Conservation (phyloP, 2,888 invertebrate genomes). For the Meliscaeva auricollis region DNA sequence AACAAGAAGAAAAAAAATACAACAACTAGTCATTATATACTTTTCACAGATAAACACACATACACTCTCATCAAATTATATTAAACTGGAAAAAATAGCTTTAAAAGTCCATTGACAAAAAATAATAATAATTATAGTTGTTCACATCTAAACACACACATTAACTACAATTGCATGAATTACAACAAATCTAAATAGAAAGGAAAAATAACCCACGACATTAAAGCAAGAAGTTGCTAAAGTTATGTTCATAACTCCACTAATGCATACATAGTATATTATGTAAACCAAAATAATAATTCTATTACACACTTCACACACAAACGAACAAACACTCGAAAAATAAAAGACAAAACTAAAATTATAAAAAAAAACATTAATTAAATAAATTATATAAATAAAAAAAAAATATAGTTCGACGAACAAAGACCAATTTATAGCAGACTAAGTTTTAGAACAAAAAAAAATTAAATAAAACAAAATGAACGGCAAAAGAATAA, state of each 20-base stretch:
- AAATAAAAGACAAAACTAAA: constrained; percentile 64
- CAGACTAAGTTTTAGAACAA: constrained; percentile 74
- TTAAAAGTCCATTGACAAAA: constrained; percentile 71
- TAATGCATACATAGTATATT: constrained; percentile 29
- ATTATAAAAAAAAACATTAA: constrained; percentile 29
- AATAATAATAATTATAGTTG: constrained; percentile 67
- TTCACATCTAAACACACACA: constrained; percentile 63
- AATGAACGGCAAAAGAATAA: constrained; percentile 66
- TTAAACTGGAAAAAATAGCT: constrained; percentile 67
- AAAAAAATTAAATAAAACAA: constrained; percentile 63
- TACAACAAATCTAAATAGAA: constrained; percentile 12
- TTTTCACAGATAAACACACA: constrained; percentile 21
- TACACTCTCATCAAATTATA: constrained; percentile 34
- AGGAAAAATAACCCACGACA: constrained; percentile 28
- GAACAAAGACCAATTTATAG: constrained; percentile 77
- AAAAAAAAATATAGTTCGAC: constrained; percentile 69
- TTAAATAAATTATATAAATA: constrained; percentile 40
- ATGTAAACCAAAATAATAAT: constrained; percentile 16
- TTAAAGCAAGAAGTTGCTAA: constrained; percentile 17
- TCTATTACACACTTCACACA: constrained; percentile 40
- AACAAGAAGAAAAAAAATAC: background rate
- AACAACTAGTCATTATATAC: constrained; percentile 18
- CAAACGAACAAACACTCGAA: constrained; percentile 49
- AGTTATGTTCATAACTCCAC: constrained; percentile 41
- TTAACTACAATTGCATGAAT: constrained; percentile 44